Evolutionary conservation across 2,113 vertebrate genomes (phyloP), one percentile per base, ranked within the genome.

Genomic region (Sciurus niger): DNA sequence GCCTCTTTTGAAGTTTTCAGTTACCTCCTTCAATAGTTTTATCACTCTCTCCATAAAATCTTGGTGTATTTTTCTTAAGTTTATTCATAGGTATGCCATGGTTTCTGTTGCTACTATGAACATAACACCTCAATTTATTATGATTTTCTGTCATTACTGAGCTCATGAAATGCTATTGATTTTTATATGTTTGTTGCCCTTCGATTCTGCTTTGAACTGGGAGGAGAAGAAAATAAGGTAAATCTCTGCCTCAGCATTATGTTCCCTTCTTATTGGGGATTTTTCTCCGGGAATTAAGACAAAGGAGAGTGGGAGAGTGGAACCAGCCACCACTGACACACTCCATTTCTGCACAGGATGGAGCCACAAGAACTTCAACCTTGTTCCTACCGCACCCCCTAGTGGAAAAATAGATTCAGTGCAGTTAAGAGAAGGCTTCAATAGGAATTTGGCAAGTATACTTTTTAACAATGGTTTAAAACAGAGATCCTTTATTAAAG

Each of bases 331-430:
- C n/a, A 1, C 1, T 20, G 20, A 40, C 3, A 0, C 6, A 2
- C 40, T 77, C 78, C 55, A 11, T 22, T 17, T 46, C 51, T 9
- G 16, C 6, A 3, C 1, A 8, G 48, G 51, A 40, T 1, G 8
- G 13, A 90, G 79, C 17, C 4, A 1, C 2, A 1, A 73, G 37
- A 58, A 43, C 25, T 53, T 84, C 72, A 95, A 80, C 74, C 60
- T 16, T 25, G 8, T 70, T 92, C 87, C 77, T 55, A 72, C 30
- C 8, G 55, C 72, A 30, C 95, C 96, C 87, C 43, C 97, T 95
- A 95, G 97, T 94, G 98, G 98, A 95, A 2, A 88, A 32, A 40
- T 14, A 22, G 53, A 28, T 16, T 20, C 48, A 25, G 12, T 63
- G 76, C 8, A 8, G 16, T 78, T 34, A 63, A 34, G 13, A 94